These are phyloP conservation scores for Epinephelus fuscoguttatus DNA, from an alignment of 2,113 vertebrate species.

Conservation along the genomic window DNA sequence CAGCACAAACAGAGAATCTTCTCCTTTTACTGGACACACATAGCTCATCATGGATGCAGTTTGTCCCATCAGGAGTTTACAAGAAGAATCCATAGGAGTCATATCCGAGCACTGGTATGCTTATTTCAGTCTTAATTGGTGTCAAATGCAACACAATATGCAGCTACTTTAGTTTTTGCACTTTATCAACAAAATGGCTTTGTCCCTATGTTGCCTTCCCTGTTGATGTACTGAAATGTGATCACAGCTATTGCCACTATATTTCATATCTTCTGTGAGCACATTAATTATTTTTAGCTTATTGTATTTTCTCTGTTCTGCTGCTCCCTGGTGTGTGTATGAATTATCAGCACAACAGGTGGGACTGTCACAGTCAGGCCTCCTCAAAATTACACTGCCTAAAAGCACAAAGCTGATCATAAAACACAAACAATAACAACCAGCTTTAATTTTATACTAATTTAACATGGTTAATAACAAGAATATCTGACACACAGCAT, in stretches of 20 bases:
- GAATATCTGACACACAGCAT: constrained; percentile 5
- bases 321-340: neutral
- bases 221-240: neutral
- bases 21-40: constrained; percentile 16
- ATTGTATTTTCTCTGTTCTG: neutral
- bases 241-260: neutral
- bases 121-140: constrained; percentile 8
- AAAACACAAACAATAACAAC: neutral
- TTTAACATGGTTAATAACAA: constrained; percentile 20
- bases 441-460: neutral
- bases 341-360: constrained; percentile 24
- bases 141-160: neutral
- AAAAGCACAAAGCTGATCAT: constrained; percentile 4
- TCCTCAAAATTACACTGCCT: neutral
- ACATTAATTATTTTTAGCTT: neutral
- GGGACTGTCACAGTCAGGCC: constrained; percentile 11
- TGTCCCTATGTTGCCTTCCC: neutral
- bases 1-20: constrained; percentile 24
- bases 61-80: constrained; percentile 21
- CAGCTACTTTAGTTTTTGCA: too few species aligned
- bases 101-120: constrained; percentile 57
- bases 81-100: constrained; percentile 26
- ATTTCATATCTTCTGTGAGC: neutral
- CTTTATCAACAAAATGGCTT: neutral
- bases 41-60: neutral